Conservation (phyloP, 2,888 invertebrate species). For the Caenorhabditis wallacei region DNA sequence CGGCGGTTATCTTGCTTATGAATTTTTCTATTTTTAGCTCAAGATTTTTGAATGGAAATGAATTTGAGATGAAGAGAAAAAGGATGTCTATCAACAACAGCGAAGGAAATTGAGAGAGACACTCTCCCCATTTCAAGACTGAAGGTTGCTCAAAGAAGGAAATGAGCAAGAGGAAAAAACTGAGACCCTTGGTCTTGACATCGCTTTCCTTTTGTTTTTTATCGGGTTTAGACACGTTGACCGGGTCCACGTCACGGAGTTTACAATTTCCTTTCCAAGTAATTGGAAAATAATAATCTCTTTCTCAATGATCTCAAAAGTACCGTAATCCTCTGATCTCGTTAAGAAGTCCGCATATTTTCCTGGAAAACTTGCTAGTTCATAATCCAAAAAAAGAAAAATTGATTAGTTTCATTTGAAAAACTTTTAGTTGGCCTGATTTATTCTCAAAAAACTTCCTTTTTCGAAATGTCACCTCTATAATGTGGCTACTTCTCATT, state of each 20-base stretch:
- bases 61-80: not conserved
- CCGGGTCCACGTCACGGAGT: constrained; percentile 8
- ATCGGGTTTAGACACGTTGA: constrained; percentile 13
- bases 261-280: not conserved
- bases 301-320: no score
- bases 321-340: not conserved
- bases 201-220: constrained; percentile 3
- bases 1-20: constrained; percentile 40
- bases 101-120: constrained; percentile 18
- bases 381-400: constrained; percentile 9
- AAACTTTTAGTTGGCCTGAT: constrained; percentile 4
- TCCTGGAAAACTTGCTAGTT: not conserved
- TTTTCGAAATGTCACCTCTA: constrained; percentile 26
- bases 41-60: not conserved
- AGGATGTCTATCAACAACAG: constrained; percentile 4
- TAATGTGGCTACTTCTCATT: constrained; percentile 46
- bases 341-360: not conserved
- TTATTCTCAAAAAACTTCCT: constrained; percentile 18
- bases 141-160: constrained; percentile 17
- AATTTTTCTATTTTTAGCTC: constrained; percentile 45
- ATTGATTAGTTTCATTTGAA: constrained; percentile 19
- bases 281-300: not conserved
- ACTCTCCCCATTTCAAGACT: not conserved
- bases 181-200: constrained; percentile 21
- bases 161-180: constrained; percentile 18